These are phyloP conservation scores for Dascillus cervinus DNA, from an alignment of 2,888 invertebrate genomes.

Conservation along the genomic window DNA sequence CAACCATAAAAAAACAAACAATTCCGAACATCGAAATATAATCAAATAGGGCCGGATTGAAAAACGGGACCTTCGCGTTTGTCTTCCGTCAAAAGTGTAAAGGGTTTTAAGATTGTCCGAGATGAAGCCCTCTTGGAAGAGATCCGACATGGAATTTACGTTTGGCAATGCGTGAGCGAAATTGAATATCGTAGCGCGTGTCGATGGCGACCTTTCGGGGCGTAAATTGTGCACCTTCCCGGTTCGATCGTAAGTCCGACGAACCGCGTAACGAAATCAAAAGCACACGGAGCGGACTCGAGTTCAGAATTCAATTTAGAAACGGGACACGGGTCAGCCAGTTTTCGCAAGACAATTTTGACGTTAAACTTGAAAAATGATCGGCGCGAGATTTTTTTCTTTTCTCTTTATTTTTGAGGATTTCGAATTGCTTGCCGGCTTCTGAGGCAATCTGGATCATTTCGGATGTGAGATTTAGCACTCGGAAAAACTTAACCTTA, in stretches of 20 bases:
- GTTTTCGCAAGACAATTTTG: constrained; percentile 27
- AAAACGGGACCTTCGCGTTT: too few species aligned
- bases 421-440: too few species aligned
- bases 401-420: too few species aligned
- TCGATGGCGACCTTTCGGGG: constrained; percentile 25
- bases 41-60: too few species aligned
- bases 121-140: constrained; percentile 19
- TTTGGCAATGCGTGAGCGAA: constrained; percentile 30
- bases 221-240: constrained; percentile 24
- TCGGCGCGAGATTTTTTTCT: constrained; percentile 18
- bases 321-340: constrained; percentile 25
- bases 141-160: constrained; percentile 28
- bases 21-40: constrained; percentile 12
- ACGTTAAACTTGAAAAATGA: constrained; percentile 25
- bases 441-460: too few species aligned
- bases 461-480: too few species aligned
- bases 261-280: constrained; percentile 30
- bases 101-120: too few species aligned
- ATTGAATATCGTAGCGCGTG: constrained; percentile 30
- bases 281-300: constrained; percentile 23
- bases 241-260: constrained; percentile 19
- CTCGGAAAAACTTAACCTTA: too few species aligned
- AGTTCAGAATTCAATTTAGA: constrained; percentile 27
- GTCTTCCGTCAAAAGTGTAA: too few species aligned
- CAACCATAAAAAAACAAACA: constrained; percentile 10